A percentile compares a stretch with the other conserved stretches of the same genome.
Evolutionary conservation across 2,797 vertebrate genomes (phyloP).

Genomic region (Hemitrygon akajei): DNA sequence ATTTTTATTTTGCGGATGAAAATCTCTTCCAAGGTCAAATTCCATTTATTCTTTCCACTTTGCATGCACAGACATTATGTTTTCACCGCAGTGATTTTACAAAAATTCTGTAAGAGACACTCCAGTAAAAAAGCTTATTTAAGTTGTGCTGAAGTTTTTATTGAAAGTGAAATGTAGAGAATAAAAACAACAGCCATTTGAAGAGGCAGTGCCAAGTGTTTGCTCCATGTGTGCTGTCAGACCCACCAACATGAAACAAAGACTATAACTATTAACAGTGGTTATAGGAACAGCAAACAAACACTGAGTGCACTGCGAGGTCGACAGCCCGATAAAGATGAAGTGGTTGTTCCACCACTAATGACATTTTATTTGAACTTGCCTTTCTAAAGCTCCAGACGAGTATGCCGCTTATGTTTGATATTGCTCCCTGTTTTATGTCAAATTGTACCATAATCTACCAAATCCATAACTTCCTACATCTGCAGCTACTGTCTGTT

Average conservation of each 20-base stretch:
- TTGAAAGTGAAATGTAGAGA: neutral
- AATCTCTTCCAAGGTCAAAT: neutral
- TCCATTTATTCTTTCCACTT: neutral
- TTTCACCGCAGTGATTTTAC: neutral
- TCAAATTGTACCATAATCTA: conserved; percentile 8
- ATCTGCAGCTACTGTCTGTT: neutral
- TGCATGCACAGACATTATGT: neutral
- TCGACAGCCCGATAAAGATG: neutral
- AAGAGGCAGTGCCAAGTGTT: neutral
- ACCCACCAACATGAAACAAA: neutral
- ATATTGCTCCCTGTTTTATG: conserved; percentile 10
- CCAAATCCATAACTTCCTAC: neutral
- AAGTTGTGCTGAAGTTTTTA: neutral
- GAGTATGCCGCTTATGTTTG: neutral
- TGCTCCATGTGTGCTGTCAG: neutral
- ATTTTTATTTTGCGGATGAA: neutral
- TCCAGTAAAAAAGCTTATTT: neutral
- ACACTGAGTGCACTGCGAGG: neutral
- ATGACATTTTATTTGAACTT: conserved; percentile 12
- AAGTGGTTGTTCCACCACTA: neutral
- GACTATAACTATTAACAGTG: conserved; percentile 8
- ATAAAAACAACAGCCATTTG: neutral
- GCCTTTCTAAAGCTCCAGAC: conserved; percentile 7
- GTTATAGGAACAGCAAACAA: conserved; percentile 17
- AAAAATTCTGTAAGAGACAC: neutral